Percentiles rank a stretch among this genome's conserved stretches.
These are phyloP conservation scores for Allophyes oxyacanthae DNA, from an alignment of 2,888 invertebrate genomes.

Conservation along the genomic window DNA sequence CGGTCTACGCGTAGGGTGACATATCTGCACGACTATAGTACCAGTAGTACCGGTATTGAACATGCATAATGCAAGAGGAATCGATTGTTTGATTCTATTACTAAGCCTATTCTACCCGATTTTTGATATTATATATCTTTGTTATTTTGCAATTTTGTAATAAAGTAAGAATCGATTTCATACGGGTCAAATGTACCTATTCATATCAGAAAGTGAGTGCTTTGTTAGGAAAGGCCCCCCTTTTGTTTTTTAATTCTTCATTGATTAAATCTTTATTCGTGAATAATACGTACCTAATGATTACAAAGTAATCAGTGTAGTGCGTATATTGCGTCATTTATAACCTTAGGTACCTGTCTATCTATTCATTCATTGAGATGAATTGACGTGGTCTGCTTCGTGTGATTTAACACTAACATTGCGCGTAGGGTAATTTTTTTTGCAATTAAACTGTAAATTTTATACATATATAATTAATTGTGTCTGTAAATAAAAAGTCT, in stretches of 20 bases:
- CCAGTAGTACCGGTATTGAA: neutral
- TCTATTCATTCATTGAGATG: slow-evolving; percentile 34
- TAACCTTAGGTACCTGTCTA: slow-evolving; percentile 10
- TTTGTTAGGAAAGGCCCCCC: slow-evolving; percentile 20
- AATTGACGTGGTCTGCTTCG: slow-evolving; percentile 24
- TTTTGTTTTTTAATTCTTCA: slow-evolving; percentile 29
- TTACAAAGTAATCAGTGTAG: slow-evolving; percentile 27
- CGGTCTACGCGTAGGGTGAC: slow-evolving; percentile 78
- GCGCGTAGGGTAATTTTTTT: slow-evolving; percentile 14
- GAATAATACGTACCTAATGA: too few relatives aligned
- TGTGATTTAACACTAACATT: slow-evolving; percentile 13
- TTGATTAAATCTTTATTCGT: slow-evolving; percentile 14
- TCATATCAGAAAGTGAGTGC: slow-evolving; percentile 28
- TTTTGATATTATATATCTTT: too few relatives aligned
- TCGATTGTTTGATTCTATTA: slow-evolving; percentile 4
- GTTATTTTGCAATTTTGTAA: too few relatives aligned
- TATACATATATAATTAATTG: slow-evolving; percentile 56
- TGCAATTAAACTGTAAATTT: slow-evolving; percentile 40
- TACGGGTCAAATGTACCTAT: slow-evolving; percentile 32
- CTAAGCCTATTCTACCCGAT: neutral
- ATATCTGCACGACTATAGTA: slow-evolving; percentile 52
- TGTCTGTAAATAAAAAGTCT: slow-evolving; percentile 53
- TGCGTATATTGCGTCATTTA: slow-evolving; percentile 26
- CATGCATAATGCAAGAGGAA: slow-evolving; percentile 1
- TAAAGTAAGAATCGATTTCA: neutral